phyloP scores from a whole-genome alignment of 2,113 vertebrate genomes.

The Gavia stellata region DNA sequence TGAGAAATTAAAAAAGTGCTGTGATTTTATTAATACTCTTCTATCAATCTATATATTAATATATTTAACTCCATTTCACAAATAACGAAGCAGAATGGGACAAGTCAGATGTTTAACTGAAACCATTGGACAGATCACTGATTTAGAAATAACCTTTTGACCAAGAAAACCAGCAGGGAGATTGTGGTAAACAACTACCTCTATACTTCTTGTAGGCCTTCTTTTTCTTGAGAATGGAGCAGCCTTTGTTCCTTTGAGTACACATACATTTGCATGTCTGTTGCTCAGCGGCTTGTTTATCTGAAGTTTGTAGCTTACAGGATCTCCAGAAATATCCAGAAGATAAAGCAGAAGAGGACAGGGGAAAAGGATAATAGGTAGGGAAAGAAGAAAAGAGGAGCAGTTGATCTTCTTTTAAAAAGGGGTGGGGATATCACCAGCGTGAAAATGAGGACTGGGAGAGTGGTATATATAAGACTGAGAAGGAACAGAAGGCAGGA shows the following conservation, averaged over 20 bases:
- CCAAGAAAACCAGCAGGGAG: background rate
- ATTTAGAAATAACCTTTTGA: background rate
- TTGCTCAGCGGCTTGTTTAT: background rate
- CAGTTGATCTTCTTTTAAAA: background rate
- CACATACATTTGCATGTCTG: background rate
- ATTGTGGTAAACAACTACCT: background rate
- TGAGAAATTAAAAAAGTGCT: background rate
- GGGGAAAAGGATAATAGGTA: background rate
- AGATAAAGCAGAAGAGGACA: background rate
- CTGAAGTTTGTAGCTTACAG: background rate
- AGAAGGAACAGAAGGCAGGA: background rate
- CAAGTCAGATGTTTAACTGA: background rate
- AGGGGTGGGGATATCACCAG: background rate
- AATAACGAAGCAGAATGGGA: background rate
- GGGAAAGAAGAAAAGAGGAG: background rate
- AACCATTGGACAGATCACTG: background rate
- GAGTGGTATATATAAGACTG: background rate
- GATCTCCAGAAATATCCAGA: background rate
- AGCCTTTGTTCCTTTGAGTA: background rate
- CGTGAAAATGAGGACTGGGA: background rate
- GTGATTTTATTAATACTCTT: background rate
- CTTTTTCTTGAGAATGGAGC: background rate
- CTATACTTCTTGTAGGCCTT: background rate
- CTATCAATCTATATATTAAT: background rate
- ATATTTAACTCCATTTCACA: background rate